Evolutionary conservation across 1,140 invertebrate species (phyloP).

Genomic region (Pseudoatta argentina): DNA sequence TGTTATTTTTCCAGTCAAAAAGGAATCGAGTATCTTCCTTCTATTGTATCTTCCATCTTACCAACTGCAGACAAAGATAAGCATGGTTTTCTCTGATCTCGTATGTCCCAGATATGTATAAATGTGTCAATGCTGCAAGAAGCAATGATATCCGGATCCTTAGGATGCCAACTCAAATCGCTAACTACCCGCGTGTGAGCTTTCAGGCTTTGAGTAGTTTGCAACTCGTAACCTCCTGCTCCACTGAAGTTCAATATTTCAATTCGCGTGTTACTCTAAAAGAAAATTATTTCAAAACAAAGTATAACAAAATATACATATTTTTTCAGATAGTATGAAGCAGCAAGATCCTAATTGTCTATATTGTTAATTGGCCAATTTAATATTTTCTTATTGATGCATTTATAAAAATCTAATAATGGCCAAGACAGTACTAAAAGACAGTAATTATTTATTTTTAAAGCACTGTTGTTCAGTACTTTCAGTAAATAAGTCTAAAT

Average conservation of each 20-base stretch:
- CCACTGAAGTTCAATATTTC: conserved; percentile 93
- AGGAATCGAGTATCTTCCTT: neutral
- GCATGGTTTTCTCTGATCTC: conserved; percentile 93
- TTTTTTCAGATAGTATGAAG: no score
- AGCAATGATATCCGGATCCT: conserved; percentile 95
- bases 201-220: conserved; percentile 91
- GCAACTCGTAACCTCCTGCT: conserved; percentile 87
- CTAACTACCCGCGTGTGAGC: conserved; percentile 96
- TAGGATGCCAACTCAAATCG: conserved; percentile 97
- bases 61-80: conserved; percentile 93
- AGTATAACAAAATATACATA: conserved; percentile 40
- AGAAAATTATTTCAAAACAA: conserved; percentile 56
- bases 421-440: no score
- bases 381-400: no score
- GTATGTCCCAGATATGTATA: conserved; percentile 96
- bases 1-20: neutral
- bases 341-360: no score
- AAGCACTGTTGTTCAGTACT: no score
- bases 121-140: conserved; percentile 98
- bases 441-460: no score
- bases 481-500: no score
- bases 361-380: no score
- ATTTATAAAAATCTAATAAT: no score
- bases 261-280: conserved; percentile 93
- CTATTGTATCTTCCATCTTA: conserved; percentile 78